Conservation (phyloP, 2,888 invertebrate species). For the Adelognathus sp. region DNA sequence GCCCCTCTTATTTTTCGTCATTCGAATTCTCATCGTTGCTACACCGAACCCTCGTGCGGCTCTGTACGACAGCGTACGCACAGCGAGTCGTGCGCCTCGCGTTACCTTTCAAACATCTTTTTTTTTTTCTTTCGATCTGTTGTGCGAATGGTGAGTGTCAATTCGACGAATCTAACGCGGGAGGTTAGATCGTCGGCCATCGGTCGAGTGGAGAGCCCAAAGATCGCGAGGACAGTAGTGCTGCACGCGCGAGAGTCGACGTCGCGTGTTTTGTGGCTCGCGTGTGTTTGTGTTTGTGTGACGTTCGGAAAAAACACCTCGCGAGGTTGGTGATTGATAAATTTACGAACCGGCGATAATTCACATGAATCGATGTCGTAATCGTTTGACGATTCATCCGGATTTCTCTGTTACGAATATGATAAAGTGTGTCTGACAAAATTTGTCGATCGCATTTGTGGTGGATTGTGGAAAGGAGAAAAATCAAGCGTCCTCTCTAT, state of each 20-base stretch:
- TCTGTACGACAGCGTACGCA: background rate
- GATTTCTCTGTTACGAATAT: background rate
- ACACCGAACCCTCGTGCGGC: background rate
- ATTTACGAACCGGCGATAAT: conserved; percentile 3
- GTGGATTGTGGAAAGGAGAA: too few relatives aligned
- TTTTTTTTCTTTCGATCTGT: too few relatives aligned
- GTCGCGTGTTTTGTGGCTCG: background rate
- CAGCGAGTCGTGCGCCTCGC: background rate
- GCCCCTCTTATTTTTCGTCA: too few relatives aligned
- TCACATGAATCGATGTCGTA: background rate
- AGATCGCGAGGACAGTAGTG: conserved; percentile 7
- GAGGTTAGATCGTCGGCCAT: conserved; percentile 57
- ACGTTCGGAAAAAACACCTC: background rate
- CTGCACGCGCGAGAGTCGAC: background rate
- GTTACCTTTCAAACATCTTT: background rate
- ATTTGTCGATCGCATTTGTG: too few relatives aligned
- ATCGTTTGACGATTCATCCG: background rate
- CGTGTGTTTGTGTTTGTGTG: conserved; percentile 1
- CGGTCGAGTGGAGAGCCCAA: conserved; percentile 16
- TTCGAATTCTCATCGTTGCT: conserved; percentile 26
- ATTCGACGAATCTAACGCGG: background rate
- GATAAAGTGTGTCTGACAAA: too few relatives aligned
- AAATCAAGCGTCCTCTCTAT: too few relatives aligned
- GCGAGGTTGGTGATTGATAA: background rate
- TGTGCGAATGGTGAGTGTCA: background rate